Conservation (phyloP, 1,140 invertebrate genomes). For the Fopius arisanus region DNA sequence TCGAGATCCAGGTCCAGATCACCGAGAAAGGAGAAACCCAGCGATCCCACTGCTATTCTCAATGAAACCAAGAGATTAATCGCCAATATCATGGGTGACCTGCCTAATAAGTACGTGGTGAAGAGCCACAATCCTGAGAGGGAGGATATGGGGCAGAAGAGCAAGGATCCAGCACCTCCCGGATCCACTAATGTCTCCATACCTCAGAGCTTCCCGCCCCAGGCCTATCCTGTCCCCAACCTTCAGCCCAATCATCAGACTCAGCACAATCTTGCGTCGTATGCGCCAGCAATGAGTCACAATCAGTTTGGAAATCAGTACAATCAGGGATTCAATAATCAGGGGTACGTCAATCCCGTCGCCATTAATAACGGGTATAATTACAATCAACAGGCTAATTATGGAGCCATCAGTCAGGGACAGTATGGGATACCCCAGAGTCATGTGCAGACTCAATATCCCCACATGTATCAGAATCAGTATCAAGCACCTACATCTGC, state of each 20-base stretch:
- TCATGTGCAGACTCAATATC: conserved; percentile 32
- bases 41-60: conserved; percentile 64
- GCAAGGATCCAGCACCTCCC: conserved; percentile 5
- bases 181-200: conserved; percentile 16
- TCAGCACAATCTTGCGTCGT: background rate
- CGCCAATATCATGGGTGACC: conserved; percentile 70
- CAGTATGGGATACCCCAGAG: background rate
- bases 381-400: conserved; percentile 48
- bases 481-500: conserved; percentile 50
- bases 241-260: background rate
- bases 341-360: conserved; percentile 31
- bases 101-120: conserved; percentile 62
- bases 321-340: conserved; percentile 38
- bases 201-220: conserved; percentile 21
- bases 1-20: conserved; percentile 63
- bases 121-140: conserved; percentile 43
- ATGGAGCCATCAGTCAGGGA: conserved; percentile 27
- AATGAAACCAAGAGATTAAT: conserved; percentile 70
- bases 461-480: conserved; percentile 38
- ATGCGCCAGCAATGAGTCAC: background rate
- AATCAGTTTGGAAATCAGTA: background rate
- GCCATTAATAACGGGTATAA: conserved; percentile 56
- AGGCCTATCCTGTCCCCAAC: background rate
- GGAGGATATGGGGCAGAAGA: conserved; percentile 21
- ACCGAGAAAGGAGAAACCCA: conserved; percentile 47